Conservation (phyloP, 2,113 vertebrate genomes). For the Brachypodius melanocephalos region DNA sequence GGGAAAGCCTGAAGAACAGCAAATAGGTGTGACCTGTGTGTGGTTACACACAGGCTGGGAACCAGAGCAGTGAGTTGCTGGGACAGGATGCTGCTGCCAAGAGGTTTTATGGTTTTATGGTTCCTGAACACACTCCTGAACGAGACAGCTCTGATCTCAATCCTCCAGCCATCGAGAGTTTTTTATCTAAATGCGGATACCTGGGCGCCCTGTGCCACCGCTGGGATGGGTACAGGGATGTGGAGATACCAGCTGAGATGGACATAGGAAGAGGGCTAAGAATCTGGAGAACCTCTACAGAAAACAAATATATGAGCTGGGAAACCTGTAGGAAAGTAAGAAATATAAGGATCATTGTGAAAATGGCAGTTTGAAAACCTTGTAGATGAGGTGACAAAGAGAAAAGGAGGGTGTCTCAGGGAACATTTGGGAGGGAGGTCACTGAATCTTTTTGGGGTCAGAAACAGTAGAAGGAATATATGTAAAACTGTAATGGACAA, state of each 20-base stretch:
- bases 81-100: not conserved
- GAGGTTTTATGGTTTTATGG: not conserved
- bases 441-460: not conserved
- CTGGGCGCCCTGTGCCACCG: not conserved
- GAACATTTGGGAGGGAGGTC: not conserved
- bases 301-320: not conserved
- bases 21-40: not conserved
- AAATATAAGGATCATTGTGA: not conserved
- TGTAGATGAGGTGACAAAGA: not conserved
- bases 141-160: not conserved
- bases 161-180: not conserved
- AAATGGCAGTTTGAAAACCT: not conserved
- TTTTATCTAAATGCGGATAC: not conserved
- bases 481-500: not conserved
- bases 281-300: not conserved
- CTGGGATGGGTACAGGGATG: not conserved
- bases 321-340: not conserved
- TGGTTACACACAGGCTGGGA: not conserved
- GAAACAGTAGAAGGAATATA: not conserved
- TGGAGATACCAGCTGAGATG: not conserved
- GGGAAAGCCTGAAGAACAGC: not conserved
- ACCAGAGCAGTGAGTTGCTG: not conserved
- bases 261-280: not conserved
- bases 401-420: not conserved
- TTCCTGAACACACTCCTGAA: not conserved